phyloP scores from a whole-genome alignment of 2,113 vertebrate genomes.

The Trichomycterus rosablanca region DNA sequence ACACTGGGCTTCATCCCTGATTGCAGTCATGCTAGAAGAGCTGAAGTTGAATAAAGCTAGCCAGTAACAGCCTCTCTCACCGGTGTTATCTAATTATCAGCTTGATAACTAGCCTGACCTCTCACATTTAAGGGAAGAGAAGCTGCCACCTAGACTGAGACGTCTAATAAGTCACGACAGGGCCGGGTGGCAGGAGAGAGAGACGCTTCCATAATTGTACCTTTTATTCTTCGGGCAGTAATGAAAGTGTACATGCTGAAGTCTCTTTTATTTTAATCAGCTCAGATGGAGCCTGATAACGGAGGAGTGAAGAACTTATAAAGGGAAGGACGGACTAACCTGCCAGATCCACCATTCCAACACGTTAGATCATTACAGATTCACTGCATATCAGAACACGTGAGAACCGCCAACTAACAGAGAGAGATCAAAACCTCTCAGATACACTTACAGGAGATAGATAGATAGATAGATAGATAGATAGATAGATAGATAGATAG shows the following conservation, averaged over 20 bases:
- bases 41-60: conserved; percentile 30
- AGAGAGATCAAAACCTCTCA: too few relatives aligned
- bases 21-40: conserved; percentile 18
- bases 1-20: conserved; percentile 42
- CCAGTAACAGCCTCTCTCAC: conserved; percentile 56
- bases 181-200: conserved; percentile 30
- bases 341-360: conserved; percentile 4
- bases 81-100: conserved; percentile 69
- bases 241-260: conserved; percentile 44
- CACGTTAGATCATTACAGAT: too few relatives aligned
- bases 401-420: too few relatives aligned
- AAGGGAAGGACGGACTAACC: not conserved
- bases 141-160: conserved; percentile 56
- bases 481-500: too few relatives aligned
- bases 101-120: conserved; percentile 66
- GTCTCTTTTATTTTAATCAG: conserved; percentile 20
- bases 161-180: conserved; percentile 57
- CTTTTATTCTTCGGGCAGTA: conserved; percentile 47
- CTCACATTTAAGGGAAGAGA: conserved; percentile 63
- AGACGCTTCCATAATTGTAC: conserved; percentile 44
- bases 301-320: conserved; percentile 2
- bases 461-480: too few relatives aligned
- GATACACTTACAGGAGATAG: too few relatives aligned
- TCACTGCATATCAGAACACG: too few relatives aligned
- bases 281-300: conserved; percentile 8